Evolutionary conservation across 1,140 invertebrate genomes (phyloP), one percentile per base, ranked within the genome.

Genomic region (Mya arenaria): DNA sequence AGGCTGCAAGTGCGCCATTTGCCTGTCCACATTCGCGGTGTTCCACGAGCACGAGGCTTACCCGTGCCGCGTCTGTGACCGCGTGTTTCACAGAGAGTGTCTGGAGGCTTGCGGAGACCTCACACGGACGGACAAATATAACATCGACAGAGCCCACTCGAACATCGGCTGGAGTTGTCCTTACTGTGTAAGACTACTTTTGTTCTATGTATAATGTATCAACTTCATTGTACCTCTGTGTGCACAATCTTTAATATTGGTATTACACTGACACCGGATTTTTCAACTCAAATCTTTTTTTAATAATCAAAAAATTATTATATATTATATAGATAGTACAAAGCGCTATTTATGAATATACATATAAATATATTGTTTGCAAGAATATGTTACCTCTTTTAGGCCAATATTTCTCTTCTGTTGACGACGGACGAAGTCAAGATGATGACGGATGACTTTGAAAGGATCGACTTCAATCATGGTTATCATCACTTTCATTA

Each of bases 141-240:
- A 63, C 34, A 75, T 75, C 4, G 13, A 60, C 13, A 56, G 52
- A 44, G 56, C 56, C n/a, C 62, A 48, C 28, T 58, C 72, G n/a
- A 75, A 75, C 32, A 63, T 58, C 10, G 72, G 72, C 58, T 75
- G 72, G 72, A 75, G 72, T 32, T 75, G 72, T 39, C 72, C 72
- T 6, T 13, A 58, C 6, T 75, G 72, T 39, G 72, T 75, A 75
- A 6, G 72, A 63, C 30, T 36, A 13, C n/a, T n/a, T 48, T 48
- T n/a, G n/a, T 48, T 48, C 10, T 48, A 13, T 48, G 44, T 13
- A 10, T 48, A 13, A 48, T 10, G 10, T 15, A 60, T 60, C 10
- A 60, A 15, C 56, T n/a, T n/a, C n/a, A n/a, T n/a, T n/a, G n/a
- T n/a, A n/a, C n/a, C n/a, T n/a, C n/a, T n/a, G n/a, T 48, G 13